Percentiles rank a stretch among this genome's conserved stretches.
phyloP scores from a whole-genome alignment of 2,888 invertebrate genomes.

The Corbicula japonica region DNA sequence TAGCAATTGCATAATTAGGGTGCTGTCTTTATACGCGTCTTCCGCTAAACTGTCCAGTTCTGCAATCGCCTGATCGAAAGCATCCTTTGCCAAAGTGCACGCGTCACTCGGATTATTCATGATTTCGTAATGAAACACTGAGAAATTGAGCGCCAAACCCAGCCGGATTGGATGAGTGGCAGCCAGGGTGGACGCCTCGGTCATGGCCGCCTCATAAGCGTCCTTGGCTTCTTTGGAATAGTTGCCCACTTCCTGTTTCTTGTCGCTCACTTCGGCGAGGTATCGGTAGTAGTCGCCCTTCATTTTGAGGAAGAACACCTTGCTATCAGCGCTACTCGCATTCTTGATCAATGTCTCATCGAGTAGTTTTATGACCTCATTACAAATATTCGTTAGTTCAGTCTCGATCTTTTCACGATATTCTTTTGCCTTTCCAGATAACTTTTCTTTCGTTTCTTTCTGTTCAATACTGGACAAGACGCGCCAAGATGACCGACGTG shows the following conservation, averaged over 20 bases:
- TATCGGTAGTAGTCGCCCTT: conserved; percentile 99
- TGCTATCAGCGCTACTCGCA: conserved; percentile 95
- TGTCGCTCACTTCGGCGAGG: conserved; percentile 99
- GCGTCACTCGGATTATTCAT: conserved; percentile 99
- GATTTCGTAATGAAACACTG: conserved; percentile 99
- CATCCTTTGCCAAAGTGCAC: conserved; percentile 99
- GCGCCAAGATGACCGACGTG: conserved; percentile 98
- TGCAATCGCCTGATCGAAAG: conserved; percentile 99
- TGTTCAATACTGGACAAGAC: conserved; percentile 87
- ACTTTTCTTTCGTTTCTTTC: conserved; percentile 29
- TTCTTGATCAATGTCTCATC: conserved; percentile 98
- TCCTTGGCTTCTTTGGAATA: conserved; percentile 94
- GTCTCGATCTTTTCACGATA: conserved; percentile 99
- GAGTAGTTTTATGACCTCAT: conserved; percentile 98
- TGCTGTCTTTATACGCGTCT: conserved; percentile 99
- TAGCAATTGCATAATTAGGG: conserved; percentile 99
- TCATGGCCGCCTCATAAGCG: conserved; percentile 99
- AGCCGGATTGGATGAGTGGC: conserved; percentile 99
- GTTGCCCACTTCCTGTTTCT: conserved; percentile 90
- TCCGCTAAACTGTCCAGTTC: conserved; percentile 99
- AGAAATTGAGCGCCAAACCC: conserved; percentile 99
- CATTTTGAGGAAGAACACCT: conserved; percentile 99
- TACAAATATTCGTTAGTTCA: conserved; percentile 99
- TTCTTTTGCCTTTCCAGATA: conserved; percentile 89
- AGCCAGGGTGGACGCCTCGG: conserved; percentile 99